These are phyloP conservation scores for Diprion similis DNA, from an alignment of 1,140 invertebrate species.

Conservation along the genomic window DNA sequence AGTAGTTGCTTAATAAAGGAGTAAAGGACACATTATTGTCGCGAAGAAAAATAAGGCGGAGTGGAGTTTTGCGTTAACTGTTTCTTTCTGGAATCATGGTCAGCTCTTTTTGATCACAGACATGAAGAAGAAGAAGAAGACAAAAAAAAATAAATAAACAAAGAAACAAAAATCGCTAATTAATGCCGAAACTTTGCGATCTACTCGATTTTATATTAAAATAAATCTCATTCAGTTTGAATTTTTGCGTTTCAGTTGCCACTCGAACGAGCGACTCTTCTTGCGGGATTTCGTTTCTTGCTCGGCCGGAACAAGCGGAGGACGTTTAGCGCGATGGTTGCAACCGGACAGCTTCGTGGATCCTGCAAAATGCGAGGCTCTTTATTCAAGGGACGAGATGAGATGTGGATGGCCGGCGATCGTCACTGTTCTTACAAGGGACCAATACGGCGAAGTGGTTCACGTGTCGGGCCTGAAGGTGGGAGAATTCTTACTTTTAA, in stretches of 20 bases:
- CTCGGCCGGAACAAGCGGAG: conserved; percentile 86
- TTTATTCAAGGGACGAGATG: conserved; percentile 77
- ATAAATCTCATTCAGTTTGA: no score
- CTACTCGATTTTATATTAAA: no score
- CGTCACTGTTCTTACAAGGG: conserved; percentile 84
- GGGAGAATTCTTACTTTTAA: conserved; percentile 25
- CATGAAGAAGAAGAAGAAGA: no score
- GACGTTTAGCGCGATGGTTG: conserved; percentile 90
- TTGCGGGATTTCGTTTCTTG: conserved; percentile 92
- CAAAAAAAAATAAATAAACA: no score
- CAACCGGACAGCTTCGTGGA: conserved; percentile 93
- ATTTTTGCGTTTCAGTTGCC: conserved; percentile 64
- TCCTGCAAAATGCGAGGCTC: conserved; percentile 83
- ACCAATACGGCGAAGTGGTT: conserved; percentile 92
- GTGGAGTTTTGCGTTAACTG: no score
- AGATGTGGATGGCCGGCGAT: conserved; percentile 83
- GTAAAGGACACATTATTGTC: no score
- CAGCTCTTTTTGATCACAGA: no score
- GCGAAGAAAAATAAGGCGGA: no score
- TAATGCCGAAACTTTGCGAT: no score
- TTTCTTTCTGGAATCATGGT: no score
- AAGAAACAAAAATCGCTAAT: no score
- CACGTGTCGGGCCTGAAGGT: conserved; percentile 87
- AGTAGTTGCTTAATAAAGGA: no score
- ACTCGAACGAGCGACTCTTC: conserved; percentile 93